Evolutionary conservation across 2,888 invertebrate genomes (phyloP), one percentile per base, ranked within the genome.

Genomic region (Pandemis heparana): DNA sequence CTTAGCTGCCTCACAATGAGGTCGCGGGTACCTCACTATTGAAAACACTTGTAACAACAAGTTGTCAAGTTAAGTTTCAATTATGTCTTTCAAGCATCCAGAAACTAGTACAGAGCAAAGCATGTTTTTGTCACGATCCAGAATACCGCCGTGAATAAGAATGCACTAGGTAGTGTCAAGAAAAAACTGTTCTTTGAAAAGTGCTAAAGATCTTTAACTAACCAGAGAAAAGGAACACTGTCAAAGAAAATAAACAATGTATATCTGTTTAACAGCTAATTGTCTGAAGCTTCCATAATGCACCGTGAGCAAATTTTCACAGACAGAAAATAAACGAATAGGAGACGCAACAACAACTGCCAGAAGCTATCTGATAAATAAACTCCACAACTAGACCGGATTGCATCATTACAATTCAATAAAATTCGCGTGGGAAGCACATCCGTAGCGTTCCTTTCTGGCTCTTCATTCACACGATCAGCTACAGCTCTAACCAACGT

Each of bases 351-450:
- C 64, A 70, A 41, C 73, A 64, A 64, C 74, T 51, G 70, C 60
- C 70, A 74, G 39, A 61, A 65, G 78, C 79, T 77, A 78, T 79
- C 75, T 76, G 79, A 77, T 78, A 78, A 76, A 77, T 74, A 76
- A 53, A 61, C 46, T 39, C 74, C 71, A 56, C 77, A 80, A 80
- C 81, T 79, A 79, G 82, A 82, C 77, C 80, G 75, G 78, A 82
- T 83, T 88, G 84, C 84, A 84, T 83, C 83, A 86, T 83, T 82
- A 82, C 86, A 85, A 85, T 89, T 85, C 84, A 87, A 89, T 70
- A 74, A 69, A 70, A 70, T 85, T 86, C 83, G 87, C 87, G 90
- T 91, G 89, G 88, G 89, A 90, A 90, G 86, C 82, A 83, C 83
- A 82, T 85, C 85, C 83, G 85, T 77, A 80, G 79, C 81, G 82